Evolutionary conservation across 2,888 invertebrate genomes (phyloP).

Genomic region (Nesidiocoris tenuis): DNA sequence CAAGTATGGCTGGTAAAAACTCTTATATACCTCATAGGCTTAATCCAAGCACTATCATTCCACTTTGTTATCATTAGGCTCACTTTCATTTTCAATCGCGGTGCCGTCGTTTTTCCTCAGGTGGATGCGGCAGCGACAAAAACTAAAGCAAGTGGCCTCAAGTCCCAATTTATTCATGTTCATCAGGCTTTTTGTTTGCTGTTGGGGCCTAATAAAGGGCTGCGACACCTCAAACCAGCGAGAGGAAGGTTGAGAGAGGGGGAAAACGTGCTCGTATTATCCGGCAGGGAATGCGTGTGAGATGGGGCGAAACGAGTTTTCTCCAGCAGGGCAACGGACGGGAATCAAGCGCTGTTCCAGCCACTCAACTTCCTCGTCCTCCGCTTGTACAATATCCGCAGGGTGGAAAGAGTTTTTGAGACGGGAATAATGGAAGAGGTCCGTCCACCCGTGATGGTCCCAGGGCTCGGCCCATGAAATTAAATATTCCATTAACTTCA

Average conservation of each 20-base stretch:
- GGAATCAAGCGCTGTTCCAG: background rate
- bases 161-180: background rate
- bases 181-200: background rate
- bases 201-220: background rate
- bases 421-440: conserved; percentile 39
- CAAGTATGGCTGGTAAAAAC: too few species aligned
- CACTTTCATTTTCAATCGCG: too few species aligned
- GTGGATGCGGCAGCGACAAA: too few species aligned
- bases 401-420: conserved; percentile 28
- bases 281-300: background rate
- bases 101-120: too few species aligned
- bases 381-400: background rate
- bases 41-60: too few species aligned
- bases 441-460: background rate
- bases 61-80: too few species aligned
- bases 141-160: background rate
- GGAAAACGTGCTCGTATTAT: background rate
- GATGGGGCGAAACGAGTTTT: conserved; percentile 37
- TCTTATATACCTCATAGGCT: too few species aligned
- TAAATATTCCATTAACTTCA: conserved; percentile 44
- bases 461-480: conserved; percentile 25
- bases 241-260: background rate
- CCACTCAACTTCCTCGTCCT: background rate
- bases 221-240: background rate
- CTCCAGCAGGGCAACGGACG: conserved; percentile 1